Conservation (phyloP, 1,140 invertebrate species). For the Condylostylus longicornis region DNA sequence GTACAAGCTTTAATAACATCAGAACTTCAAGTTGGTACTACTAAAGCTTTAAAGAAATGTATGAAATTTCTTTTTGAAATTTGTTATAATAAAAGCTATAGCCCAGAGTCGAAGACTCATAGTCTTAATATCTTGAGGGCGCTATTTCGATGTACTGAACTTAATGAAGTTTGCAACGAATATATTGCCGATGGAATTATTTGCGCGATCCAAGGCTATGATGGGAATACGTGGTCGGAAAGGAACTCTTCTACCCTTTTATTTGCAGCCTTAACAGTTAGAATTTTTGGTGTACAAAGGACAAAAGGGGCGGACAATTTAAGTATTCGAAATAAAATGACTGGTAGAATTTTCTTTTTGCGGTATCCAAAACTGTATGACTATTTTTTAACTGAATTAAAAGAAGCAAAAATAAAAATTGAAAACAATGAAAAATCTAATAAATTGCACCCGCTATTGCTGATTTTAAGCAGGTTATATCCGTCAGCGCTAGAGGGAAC, state of each 20-base stretch:
- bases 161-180: constrained; percentile 54
- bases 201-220: constrained; percentile 59
- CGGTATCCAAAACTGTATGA: constrained; percentile 63
- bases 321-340: constrained; percentile 61
- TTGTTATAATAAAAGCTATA: constrained; percentile 16
- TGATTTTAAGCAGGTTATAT: constrained; percentile 65
- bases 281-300: constrained; percentile 80
- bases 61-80: constrained; percentile 43
- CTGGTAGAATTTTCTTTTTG: constrained; percentile 67
- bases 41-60: constrained; percentile 42
- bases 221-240: constrained; percentile 60
- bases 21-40: constrained; percentile 42
- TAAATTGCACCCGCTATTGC: constrained; percentile 58
- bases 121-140: constrained; percentile 72
- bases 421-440: constrained; percentile 24
- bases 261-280: constrained; percentile 66
- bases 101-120: constrained; percentile 49
- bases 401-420: constrained; percentile 7
- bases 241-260: constrained; percentile 77
- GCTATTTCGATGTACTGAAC: constrained; percentile 56
- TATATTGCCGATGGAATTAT: constrained; percentile 58
- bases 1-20: constrained; percentile 61
- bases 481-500: constrained; percentile 51
- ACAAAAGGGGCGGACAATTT: constrained; percentile 55
- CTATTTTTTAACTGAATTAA: constrained; percentile 47